Evolutionary conservation across 2,797 vertebrate genomes (phyloP).

Genomic region (Pipistrellus pygmaeus): DNA sequence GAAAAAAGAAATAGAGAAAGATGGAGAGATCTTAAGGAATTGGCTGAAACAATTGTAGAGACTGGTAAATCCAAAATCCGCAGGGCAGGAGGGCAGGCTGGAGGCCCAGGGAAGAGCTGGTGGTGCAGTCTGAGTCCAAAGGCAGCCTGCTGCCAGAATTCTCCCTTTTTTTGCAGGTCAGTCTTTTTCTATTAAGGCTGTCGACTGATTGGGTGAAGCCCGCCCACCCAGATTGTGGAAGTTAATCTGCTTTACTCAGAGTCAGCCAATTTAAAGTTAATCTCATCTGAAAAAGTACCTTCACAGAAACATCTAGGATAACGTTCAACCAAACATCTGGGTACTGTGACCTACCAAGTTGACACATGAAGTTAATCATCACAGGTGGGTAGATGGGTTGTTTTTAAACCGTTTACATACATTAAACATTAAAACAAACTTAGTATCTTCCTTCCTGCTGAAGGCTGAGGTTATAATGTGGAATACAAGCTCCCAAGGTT

Average conservation of each 20-base stretch:
- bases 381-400: neutral
- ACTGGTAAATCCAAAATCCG: neutral
- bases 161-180: neutral
- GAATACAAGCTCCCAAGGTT: neutral
- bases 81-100: neutral
- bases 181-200: neutral
- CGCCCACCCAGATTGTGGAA: neutral
- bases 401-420: slow-evolving; percentile 9
- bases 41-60: neutral
- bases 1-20: neutral
- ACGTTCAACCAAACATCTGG: neutral
- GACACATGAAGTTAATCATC: neutral
- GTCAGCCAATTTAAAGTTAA: neutral
- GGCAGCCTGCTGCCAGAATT: neutral
- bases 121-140: neutral
- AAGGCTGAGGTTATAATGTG: neutral
- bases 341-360: neutral
- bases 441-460: neutral
- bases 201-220: neutral
- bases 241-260: slow-evolving; percentile 13
- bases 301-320: slow-evolving; percentile 9
- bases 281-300: slow-evolving; percentile 13
- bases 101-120: neutral
- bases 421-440: slow-evolving; percentile 22
- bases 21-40: neutral